Conservation (phyloP, 2,888 invertebrate species). For the Ptychoptera contaminata region DNA sequence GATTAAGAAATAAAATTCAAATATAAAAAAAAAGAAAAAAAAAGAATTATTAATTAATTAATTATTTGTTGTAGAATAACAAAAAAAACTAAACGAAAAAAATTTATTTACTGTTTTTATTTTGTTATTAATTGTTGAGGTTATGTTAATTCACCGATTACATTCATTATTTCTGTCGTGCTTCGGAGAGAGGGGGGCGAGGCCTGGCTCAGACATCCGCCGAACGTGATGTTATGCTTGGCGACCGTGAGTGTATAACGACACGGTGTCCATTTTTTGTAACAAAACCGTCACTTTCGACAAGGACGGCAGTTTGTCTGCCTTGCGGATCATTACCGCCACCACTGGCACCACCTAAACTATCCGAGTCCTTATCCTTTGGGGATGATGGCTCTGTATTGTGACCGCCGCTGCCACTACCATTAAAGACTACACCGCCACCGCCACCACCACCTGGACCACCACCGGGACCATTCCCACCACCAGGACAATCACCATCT, state of each 20-base stretch:
- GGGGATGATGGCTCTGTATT: conserved; percentile 10
- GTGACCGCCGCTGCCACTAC: conserved; percentile 11
- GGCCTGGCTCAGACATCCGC: conserved; percentile 75
- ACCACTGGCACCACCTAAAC: conserved; percentile 19
- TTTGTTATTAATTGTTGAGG: conserved; percentile 2
- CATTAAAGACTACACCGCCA: conserved; percentile 32
- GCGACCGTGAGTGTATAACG: conserved; percentile 76
- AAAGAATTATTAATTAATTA: conserved; percentile 4
- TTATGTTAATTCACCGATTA: conserved; percentile 1
- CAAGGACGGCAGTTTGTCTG: conserved; percentile 69
- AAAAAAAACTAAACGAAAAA: too few species aligned
- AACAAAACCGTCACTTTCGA: conserved; percentile 67
- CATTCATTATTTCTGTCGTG: conserved; percentile 27
- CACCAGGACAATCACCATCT: conserved; percentile 24
- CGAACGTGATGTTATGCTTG: conserved; percentile 66
- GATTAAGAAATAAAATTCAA: too few species aligned
- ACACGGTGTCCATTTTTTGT: conserved; percentile 82
- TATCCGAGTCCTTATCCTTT: conserved; percentile 11
- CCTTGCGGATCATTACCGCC: conserved; percentile 23
- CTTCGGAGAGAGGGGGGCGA: conserved; percentile 52
- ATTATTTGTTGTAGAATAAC: too few species aligned
- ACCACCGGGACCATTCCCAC: conserved; percentile 34
- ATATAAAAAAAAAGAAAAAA: too few species aligned
- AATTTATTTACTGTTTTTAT: conserved; percentile 2
- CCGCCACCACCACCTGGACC: conserved; percentile 35